A percentile compares a stretch with the other conserved stretches of the same genome.
Conservation (phyloP, 2,888 invertebrate genomes). For the Hyalella azteca region DNA sequence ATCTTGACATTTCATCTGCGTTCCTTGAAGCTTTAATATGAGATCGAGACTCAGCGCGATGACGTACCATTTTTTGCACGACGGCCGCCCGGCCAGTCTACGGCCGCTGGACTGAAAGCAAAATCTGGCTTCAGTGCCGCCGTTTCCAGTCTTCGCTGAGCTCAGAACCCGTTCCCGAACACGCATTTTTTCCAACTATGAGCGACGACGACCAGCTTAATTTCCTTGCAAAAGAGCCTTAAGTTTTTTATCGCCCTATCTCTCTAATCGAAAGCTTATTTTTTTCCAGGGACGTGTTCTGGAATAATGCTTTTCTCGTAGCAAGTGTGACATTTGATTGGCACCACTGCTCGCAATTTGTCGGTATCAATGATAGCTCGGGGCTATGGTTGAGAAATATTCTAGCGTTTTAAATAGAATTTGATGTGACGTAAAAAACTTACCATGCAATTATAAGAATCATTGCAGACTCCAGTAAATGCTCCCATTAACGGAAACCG, state of each 20-base stretch:
- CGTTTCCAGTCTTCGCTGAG: background rate
- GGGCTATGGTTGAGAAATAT: background rate
- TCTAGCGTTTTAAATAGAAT: background rate
- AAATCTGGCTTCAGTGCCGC: background rate
- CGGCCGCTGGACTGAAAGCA: too few relatives aligned
- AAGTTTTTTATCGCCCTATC: conserved; percentile 18
- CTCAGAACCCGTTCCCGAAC: background rate
- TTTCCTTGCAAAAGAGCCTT: background rate
- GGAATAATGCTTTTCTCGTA: conserved; percentile 10
- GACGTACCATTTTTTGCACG: background rate
- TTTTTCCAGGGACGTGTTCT: background rate
- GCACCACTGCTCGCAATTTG: background rate
- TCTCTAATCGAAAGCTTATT: conserved; percentile 31
- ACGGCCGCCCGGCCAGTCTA: background rate
- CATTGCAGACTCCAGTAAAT: too few relatives aligned
- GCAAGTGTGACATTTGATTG: conserved; percentile 32
- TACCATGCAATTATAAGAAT: background rate
- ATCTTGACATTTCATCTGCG: too few relatives aligned
- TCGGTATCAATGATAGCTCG: conserved; percentile 7
- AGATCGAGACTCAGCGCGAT: too few relatives aligned
- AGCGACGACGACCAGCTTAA: background rate
- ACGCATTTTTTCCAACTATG: background rate
- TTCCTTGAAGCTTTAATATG: too few relatives aligned
- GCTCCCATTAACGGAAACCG: too few relatives aligned
- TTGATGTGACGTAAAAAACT: background rate